Percentiles rank a stretch among this genome's conserved stretches.
phyloP scores from a whole-genome alignment of 2,113 vertebrate genomes.

The Acrocephalus kingi region DNA sequence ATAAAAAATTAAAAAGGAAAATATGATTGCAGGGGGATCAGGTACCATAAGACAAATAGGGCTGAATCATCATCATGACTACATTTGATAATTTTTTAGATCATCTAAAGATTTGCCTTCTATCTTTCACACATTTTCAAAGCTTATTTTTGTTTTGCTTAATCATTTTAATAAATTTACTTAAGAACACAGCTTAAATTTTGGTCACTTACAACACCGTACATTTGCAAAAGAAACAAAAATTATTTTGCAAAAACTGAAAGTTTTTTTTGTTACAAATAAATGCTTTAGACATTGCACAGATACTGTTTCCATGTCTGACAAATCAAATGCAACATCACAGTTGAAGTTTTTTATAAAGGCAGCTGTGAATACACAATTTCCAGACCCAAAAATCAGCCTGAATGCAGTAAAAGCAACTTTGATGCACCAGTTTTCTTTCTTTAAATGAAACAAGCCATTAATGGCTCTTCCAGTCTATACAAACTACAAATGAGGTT shows the following conservation, averaged over 20 bases:
- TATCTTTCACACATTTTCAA: background rate
- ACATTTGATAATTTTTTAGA: background rate
- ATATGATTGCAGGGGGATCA: background rate
- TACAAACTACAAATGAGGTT: background rate
- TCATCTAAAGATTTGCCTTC: background rate
- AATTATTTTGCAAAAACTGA: background rate
- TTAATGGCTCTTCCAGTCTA: background rate
- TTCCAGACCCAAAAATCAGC: background rate
- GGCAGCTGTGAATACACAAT: background rate
- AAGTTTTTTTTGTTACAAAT: background rate
- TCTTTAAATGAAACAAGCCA: background rate
- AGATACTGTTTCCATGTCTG: background rate
- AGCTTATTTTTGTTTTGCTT: background rate
- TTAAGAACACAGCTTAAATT: background rate
- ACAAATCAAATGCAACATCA: constrained; percentile 1
- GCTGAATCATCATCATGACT: background rate
- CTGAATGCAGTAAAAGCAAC: background rate
- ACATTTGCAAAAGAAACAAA: background rate
- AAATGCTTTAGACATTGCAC: background rate
- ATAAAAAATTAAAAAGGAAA: background rate
- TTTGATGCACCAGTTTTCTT: background rate
- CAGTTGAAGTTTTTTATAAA: background rate
- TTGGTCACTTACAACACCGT: background rate
- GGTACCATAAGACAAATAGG: background rate
- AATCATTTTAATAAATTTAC: background rate